Conservation (phyloP, 2,797 vertebrate genomes). For the Bufotes viridis region DNA sequence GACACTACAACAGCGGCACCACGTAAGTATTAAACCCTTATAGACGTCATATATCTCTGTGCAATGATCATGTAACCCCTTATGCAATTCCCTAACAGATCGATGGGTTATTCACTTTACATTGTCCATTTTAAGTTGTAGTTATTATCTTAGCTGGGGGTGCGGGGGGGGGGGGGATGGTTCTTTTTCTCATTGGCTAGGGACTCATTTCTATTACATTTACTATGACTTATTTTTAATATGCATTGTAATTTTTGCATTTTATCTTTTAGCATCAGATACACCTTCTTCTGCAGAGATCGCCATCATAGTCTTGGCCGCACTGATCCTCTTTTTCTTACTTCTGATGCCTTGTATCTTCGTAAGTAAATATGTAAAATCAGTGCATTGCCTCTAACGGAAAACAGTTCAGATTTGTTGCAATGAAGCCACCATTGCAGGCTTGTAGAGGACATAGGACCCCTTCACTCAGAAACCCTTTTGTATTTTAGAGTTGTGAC, state of each 20-base stretch:
- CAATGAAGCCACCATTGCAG: not conserved
- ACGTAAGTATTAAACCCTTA: not conserved
- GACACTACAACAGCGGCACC: not conserved
- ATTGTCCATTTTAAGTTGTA: not conserved
- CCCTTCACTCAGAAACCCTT: too few species aligned
- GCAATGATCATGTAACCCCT: not conserved
- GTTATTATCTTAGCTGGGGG: not conserved
- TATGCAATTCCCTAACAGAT: not conserved
- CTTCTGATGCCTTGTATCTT: not conserved
- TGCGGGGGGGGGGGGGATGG: rapidly evolving
- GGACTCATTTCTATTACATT: not conserved
- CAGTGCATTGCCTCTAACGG: not conserved
- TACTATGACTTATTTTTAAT: not conserved
- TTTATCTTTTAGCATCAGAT: not conserved
- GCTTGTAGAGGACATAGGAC: not conserved
- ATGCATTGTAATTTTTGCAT: not conserved
- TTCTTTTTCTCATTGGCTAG: not conserved
- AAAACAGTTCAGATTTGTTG: too few species aligned
- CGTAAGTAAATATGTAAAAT: not conserved
- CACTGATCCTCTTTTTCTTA: not conserved
- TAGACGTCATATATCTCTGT: not conserved
- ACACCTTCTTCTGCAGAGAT: not conserved
- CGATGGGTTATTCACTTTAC: not conserved
- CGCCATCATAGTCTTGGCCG: not conserved
- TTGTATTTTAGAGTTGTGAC: too few species aligned